These are phyloP conservation scores for Mus spretus DNA, from an alignment of 2,797 vertebrate species.

Conservation along the genomic window DNA sequence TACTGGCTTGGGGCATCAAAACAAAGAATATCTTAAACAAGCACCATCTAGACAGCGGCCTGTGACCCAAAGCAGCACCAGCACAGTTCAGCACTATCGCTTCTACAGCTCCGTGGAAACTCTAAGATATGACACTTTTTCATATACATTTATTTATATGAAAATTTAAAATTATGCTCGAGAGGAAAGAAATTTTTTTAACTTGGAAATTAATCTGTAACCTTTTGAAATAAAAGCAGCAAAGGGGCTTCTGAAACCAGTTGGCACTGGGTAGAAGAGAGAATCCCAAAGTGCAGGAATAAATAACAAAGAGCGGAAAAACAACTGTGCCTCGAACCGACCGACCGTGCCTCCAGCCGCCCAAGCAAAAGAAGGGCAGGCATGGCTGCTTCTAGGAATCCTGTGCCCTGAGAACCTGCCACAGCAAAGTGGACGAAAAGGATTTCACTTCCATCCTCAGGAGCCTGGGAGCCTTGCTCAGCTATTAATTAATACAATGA, in stretches of 20 bases:
- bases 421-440: background rate
- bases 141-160: background rate
- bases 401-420: background rate
- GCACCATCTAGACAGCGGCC: background rate
- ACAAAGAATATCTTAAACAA: slow-evolving; percentile 25
- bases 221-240: slow-evolving; percentile 55
- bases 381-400: slow-evolving; percentile 53
- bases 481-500: background rate
- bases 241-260: slow-evolving; percentile 39
- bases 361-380: background rate
- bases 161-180: slow-evolving; percentile 39
- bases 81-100: background rate
- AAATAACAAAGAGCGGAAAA: background rate
- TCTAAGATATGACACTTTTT: background rate
- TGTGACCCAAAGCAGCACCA: background rate
- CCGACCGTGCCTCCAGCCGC: background rate
- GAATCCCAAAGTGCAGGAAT: slow-evolving; percentile 24
- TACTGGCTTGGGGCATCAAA: background rate
- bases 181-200: slow-evolving; percentile 25
- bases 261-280: background rate
- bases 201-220: slow-evolving; percentile 58
- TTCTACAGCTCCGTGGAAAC: background rate
- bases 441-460: background rate
- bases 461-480: background rate
- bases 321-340: background rate